Evolutionary conservation across 1,140 invertebrate species (phyloP), one percentile per base, ranked within the genome.

Genomic region (Papilio aristodemus): DNA sequence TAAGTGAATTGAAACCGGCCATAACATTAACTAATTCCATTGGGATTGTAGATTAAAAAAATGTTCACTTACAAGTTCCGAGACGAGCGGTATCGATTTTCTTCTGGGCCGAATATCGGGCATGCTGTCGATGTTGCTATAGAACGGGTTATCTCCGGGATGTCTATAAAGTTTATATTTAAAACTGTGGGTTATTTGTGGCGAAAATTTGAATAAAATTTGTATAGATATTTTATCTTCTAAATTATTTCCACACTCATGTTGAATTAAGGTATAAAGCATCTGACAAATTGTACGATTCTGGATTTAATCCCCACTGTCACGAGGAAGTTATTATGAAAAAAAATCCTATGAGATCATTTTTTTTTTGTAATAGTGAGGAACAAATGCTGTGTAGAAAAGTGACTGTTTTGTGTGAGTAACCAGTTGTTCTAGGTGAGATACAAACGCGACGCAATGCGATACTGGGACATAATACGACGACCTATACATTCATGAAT

Each of bases 81-180:
- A 99, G 80, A 99, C 98, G 80, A 99, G 94, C 69, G 98, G 98
- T 83, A 99, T 99, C 22, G 98, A 99, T 93, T 99, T 99, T 84
- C 98, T 94, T 83, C 96, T 94, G 70, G 97, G 97, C 86, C 98
- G 95, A 91, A 99, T 99, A 89, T 99, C 98, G 37, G 99, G 98
- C 97, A 99, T 99, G 84, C 98, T 99, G 94, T 99, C 98, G 92
- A 99, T 99, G 92, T 97, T 98, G 89, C 97, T 99, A 94, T 99
- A 99, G 93, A 99, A 99, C 10, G 98, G 97, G 93, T 99, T 99
- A 92, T 99, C 97, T 71, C 97, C 96, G 17, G 96, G 95, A 90
- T 97, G 96, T 70, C 97, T 97, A 83, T 71, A 72, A 80, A 79
- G 39, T 43, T 43, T 27, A 62, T 50, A 68, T 50, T 59, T 27